Evolutionary conservation across 2,888 invertebrate genomes (phyloP).

Genomic region (Minunthozetes semirufus): DNA sequence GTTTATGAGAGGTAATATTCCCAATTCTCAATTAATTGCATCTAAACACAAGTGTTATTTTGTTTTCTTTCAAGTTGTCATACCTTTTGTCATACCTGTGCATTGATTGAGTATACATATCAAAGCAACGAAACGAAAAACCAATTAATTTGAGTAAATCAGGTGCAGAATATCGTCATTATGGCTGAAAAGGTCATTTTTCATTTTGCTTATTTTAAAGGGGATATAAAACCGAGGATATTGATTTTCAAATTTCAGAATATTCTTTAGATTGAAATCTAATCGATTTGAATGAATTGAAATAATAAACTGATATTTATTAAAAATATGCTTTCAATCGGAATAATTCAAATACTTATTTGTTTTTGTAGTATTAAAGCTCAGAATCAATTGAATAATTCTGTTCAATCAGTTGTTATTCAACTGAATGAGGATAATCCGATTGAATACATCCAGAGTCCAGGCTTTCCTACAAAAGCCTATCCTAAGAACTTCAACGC

Average conservation of each 20-base stretch:
- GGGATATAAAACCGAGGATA: no score
- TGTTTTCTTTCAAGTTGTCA: no score
- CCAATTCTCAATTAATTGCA: no score
- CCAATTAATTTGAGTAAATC: not conserved
- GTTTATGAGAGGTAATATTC: no score
- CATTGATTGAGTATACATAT: no score
- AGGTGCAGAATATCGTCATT: not conserved
- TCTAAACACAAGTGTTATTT: no score
- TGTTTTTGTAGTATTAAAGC: not conserved
- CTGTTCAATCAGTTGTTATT: not conserved
- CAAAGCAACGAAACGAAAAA: no score
- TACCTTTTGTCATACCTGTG: no score
- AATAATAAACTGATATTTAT: not conserved
- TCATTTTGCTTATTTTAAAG: no score
- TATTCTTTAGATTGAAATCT: not conserved
- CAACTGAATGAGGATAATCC: not conserved
- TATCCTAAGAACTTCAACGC: not conserved
- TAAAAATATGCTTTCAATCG: not conserved
- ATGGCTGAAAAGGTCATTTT: no score
- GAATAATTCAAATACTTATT: not conserved
- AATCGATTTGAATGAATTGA: not conserved
- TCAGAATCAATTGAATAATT: not conserved
- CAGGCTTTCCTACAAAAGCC: constrained; percentile 14
- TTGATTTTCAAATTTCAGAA: not conserved
- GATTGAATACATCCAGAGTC: not conserved